Evolutionary conservation across 2,888 invertebrate species (phyloP).

Genomic region (Agonopterix arenella): DNA sequence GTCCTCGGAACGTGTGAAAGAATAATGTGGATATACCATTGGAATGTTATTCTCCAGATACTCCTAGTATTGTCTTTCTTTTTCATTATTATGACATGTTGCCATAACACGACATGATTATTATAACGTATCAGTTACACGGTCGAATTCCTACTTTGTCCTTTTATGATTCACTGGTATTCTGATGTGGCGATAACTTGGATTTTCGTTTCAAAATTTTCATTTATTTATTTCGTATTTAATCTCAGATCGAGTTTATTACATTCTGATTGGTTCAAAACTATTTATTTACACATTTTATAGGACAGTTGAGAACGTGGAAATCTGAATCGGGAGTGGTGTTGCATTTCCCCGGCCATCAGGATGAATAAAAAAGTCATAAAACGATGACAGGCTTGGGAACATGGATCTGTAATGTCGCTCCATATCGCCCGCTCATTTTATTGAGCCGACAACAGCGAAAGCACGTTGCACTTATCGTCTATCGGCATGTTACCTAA

Average conservation of each 20-base stretch:
- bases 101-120: conserved; percentile 52
- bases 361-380: conserved; percentile 71
- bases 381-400: conserved; percentile 70
- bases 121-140: conserved; percentile 38
- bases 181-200: conserved; percentile 1
- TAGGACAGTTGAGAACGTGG: conserved; percentile 44
- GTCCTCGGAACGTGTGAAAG: conserved; percentile 45
- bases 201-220: neutral
- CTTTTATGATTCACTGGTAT: conserved; percentile 23
- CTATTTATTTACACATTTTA: conserved; percentile 46
- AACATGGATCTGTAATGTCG: conserved; percentile 60
- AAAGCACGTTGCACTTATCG: conserved; percentile 62
- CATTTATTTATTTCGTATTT: neutral
- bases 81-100: conserved; percentile 46
- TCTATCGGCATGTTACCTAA: conserved; percentile 53
- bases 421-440: conserved; percentile 53
- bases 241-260: conserved; percentile 20
- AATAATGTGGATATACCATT: conserved; percentile 29
- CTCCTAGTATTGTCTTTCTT: conserved; percentile 28
- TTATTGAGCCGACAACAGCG: conserved; percentile 59
- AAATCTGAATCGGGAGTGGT: conserved; percentile 62
- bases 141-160: conserved; percentile 38
- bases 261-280: conserved; percentile 35
- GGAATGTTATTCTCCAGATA: conserved; percentile 17
- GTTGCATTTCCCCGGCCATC: conserved; percentile 65